These are phyloP conservation scores for Aplidium turbinatum DNA, from an alignment of 23 tunicate species.

Conservation along the genomic window DNA sequence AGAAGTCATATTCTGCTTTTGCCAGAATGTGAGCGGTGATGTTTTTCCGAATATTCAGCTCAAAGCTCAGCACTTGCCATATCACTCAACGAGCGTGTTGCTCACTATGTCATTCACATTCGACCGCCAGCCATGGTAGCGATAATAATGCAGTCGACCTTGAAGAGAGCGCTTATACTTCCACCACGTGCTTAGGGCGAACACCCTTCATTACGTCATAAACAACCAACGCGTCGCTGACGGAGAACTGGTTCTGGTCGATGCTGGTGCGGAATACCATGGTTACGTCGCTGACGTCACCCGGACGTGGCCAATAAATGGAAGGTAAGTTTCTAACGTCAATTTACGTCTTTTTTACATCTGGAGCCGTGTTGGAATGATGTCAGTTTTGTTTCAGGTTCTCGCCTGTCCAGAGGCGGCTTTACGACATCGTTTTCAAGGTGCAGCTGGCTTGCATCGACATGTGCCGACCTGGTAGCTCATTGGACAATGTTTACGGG, in stretches of 20 bases:
- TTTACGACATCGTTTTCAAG: conserved; percentile 63
- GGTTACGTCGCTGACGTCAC: conserved; percentile 92
- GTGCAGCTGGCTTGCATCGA: conserved; percentile 65
- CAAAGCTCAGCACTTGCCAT: too few relatives aligned
- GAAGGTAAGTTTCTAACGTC: conserved; percentile 45
- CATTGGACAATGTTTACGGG: conserved; percentile 63
- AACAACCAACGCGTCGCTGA: conserved; percentile 66
- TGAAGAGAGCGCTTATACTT: too few relatives aligned
- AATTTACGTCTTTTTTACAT: background rate
- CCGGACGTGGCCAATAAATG: conserved; percentile 90
- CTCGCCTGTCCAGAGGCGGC: conserved; percentile 36
- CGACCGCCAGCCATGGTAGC: too few relatives aligned
- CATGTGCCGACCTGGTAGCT: conserved; percentile 54
- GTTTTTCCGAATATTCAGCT: too few relatives aligned
- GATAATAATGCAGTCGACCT: too few relatives aligned
- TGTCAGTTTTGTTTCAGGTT: conserved; percentile 34
- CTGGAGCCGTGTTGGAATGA: background rate
- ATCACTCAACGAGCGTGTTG: too few relatives aligned
- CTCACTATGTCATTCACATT: too few relatives aligned
- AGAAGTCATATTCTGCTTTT: too few relatives aligned
- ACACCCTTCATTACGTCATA: conserved; percentile 77
- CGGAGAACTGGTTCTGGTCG: conserved; percentile 83
- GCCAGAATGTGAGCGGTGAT: too few relatives aligned
- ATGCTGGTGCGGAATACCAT: conserved; percentile 86
- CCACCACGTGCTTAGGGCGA: conserved; percentile 62